phyloP scores from a whole-genome alignment of 1,140 invertebrate species.

The Triops cancriformis region DNA sequence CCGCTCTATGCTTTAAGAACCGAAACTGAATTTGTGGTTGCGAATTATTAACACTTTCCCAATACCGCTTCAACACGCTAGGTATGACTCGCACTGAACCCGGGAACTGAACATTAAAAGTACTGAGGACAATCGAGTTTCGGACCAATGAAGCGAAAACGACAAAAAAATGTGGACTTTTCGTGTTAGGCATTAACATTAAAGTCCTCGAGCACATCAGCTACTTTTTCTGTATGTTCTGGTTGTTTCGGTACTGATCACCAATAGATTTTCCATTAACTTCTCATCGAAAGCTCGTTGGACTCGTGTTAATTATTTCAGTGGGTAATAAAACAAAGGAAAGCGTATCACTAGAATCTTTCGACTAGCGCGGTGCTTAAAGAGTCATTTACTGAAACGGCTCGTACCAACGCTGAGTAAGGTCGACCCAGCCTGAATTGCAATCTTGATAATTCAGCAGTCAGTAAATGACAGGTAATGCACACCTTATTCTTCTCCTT shows the following conservation, averaged over 20 bases:
- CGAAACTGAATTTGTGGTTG: no score
- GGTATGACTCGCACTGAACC: no score
- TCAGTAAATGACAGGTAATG: constrained; percentile 1
- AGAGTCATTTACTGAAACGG: neutral
- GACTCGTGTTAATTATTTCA: neutral
- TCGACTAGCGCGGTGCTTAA: neutral
- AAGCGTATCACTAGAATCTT: neutral
- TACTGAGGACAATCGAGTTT: no score
- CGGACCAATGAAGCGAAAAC: no score
- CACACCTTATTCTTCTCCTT: neutral
- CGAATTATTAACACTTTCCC: no score
- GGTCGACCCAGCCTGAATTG: neutral
- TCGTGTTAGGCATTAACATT: neutral
- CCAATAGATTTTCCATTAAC: neutral
- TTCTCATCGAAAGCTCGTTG: constrained; percentile 5
- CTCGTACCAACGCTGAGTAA: neutral
- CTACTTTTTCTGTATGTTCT: neutral
- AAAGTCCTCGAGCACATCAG: neutral
- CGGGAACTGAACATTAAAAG: no score
- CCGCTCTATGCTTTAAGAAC: no score
- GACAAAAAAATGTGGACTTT: neutral
- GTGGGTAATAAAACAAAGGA: neutral
- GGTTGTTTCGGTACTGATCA: neutral
- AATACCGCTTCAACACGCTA: no score
- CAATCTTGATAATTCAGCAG: neutral